These are phyloP conservation scores for Danio rerio DNA, from an alignment of 2,113 vertebrate genomes.

Conservation along the genomic window DNA sequence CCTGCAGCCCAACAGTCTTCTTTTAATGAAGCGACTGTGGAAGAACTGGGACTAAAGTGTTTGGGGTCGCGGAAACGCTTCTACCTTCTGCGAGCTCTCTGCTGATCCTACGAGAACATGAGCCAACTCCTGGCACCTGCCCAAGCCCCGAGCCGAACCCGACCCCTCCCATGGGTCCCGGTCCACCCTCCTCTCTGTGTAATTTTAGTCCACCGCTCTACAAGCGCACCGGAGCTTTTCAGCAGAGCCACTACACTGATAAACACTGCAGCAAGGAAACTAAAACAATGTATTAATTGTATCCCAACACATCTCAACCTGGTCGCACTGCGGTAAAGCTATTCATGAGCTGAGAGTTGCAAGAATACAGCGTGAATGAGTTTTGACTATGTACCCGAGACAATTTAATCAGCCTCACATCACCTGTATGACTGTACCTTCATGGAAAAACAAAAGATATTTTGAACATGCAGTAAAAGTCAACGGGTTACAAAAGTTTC, in stretches of 20 bases:
- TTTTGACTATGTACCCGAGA: conserved; percentile 6
- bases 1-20: background rate
- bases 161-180: conserved; percentile 14
- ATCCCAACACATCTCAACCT: conserved; percentile 5
- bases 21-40: conserved; percentile 9
- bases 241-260: conserved; percentile 28
- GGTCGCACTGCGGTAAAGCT: background rate
- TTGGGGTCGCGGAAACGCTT: conserved; percentile 1
- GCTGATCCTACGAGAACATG: conserved; percentile 32
- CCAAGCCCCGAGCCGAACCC: conserved; percentile 20
- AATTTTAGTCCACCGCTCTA: conserved; percentile 21
- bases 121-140: conserved; percentile 36
- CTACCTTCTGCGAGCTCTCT: conserved; percentile 17
- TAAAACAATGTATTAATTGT: conserved; percentile 24
- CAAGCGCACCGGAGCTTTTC: conserved; percentile 5
- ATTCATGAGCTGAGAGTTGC: background rate
- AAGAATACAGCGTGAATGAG: background rate
- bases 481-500: background rate
- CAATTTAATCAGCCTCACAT: background rate
- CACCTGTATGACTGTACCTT: background rate
- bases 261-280: conserved; percentile 34
- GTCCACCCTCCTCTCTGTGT: background rate
- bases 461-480: background rate
- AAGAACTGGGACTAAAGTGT: background rate
- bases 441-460: background rate